Evolutionary conservation across 1,140 invertebrate species (phyloP).

Genomic region (Tetramorium alpestre): DNA sequence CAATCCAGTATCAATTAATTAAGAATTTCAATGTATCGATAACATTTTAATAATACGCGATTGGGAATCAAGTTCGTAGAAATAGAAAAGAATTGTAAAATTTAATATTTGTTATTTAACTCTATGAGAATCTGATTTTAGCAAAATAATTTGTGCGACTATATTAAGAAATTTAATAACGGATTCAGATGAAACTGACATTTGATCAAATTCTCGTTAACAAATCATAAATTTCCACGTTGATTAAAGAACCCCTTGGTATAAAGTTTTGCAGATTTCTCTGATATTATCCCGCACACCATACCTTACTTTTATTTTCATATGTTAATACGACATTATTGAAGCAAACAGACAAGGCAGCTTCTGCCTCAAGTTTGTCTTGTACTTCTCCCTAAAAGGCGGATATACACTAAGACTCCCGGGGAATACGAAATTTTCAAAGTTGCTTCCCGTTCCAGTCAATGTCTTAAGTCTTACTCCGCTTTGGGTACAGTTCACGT

Average conservation of each 20-base stretch:
- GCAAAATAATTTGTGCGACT: background rate
- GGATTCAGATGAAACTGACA: background rate
- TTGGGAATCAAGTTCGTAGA: background rate
- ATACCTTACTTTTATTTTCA: conserved; percentile 24
- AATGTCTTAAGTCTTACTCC: conserved; percentile 61
- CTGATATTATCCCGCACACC: background rate
- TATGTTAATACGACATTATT: conserved; percentile 48
- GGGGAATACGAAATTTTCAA: conserved; percentile 59
- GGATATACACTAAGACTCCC: conserved; percentile 57
- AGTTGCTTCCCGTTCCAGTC: conserved; percentile 57
- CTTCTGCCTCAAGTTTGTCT: conserved; percentile 32
- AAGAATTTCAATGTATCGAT: background rate
- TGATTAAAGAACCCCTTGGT: background rate
- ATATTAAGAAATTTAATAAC: background rate
- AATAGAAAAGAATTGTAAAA: background rate
- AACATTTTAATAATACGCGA: background rate
- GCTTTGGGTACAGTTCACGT: conserved; percentile 59
- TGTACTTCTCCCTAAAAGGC: conserved; percentile 38
- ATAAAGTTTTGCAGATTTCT: conserved; percentile 19
- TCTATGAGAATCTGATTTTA: background rate
- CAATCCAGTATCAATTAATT: background rate
- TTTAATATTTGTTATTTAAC: background rate
- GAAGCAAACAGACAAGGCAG: conserved; percentile 48
- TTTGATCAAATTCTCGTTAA: background rate
- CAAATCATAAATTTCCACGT: background rate